Percentiles rank a stretch among this genome's conserved stretches.
phyloP scores from a whole-genome alignment of 2,113 vertebrate species.

The Archocentrus centrarchus region DNA sequence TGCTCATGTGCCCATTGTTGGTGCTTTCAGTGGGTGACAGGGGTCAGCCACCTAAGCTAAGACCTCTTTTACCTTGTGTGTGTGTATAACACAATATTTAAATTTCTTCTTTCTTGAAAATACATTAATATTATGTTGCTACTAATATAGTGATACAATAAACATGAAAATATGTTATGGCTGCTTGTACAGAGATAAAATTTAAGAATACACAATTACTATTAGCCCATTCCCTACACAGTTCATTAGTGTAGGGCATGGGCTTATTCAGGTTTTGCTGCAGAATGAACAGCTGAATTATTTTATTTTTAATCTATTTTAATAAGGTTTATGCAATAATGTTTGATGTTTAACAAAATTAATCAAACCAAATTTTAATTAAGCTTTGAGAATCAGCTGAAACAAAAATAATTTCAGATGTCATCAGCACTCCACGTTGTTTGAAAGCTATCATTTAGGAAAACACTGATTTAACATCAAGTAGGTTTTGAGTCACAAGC shows the following conservation, averaged over 20 bases:
- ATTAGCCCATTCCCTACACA: too few relatives aligned
- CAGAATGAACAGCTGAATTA: neutral
- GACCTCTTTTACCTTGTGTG: neutral
- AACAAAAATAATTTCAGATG: neutral
- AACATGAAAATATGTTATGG: neutral
- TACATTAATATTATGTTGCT: neutral
- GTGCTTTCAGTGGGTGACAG: too few relatives aligned
- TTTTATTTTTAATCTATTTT: neutral
- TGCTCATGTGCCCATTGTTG: too few relatives aligned
- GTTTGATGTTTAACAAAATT: neutral
- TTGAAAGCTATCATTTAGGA: neutral
- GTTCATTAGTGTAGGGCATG: neutral
- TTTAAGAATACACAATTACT: neutral
- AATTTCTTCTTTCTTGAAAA: neutral
- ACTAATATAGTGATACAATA: neutral
- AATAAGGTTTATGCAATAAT: neutral
- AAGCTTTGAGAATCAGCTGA: neutral
- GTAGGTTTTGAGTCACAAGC: neutral
- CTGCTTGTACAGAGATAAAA: neutral
- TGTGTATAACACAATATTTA: neutral
- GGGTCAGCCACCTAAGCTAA: neutral
- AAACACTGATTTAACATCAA: neutral
- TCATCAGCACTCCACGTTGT: neutral
- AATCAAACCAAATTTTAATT: conserved; percentile 7
- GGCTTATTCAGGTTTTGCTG: neutral